Base-by-base conservation (phyloP, 1,140 invertebrate genomes). In the Papilio polytes region DNA sequence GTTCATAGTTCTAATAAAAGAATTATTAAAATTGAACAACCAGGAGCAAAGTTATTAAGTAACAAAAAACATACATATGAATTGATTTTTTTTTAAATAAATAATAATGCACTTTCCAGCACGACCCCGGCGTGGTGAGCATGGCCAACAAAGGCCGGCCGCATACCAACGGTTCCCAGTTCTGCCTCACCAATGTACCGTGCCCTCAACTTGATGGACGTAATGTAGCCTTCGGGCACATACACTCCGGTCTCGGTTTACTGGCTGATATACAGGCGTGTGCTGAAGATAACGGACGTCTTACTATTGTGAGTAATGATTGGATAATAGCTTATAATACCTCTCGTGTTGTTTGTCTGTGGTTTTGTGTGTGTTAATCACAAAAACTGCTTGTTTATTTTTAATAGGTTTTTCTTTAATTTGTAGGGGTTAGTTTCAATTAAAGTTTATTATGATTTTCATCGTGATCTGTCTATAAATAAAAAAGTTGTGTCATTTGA, bases 111-210 rank as follows among this genome's bases (percentile, higher is more conserved):
- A 3, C 48, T 51, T 78, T 86, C 18, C 93, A 97, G 96, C 96
- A 98, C 91, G 95, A 96, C 15, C 94, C 93, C 53, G 98, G 98
- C 80, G 96, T 97, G 6, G 93, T 99, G 2, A 98, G 98, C 83
- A 99, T 99, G 98, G 98, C 98, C 0, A 99, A 99, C 93, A 96
- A 97, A 85, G 98, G 98, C 7, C 91, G 90, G 18, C 97, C 97
- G 3, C 96, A 99, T 91, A 98, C 97, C 59, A 99, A 99, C 89
- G 98, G 97, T 79, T 99, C 98, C 9, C 99, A 99, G 94, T 99
- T 99, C 95, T 99, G 99, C 87, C 98, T 99, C 26, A 98, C 98
- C 3, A 96, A 97, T 15, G 97, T 97, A 0, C 96, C 97, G 7
- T 98, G 98, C 86, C 95, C 97, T 41, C 98, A 99, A 87, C 94